Conservation (phyloP, 2,113 vertebrate species). For the Archilochus colubris region DNA sequence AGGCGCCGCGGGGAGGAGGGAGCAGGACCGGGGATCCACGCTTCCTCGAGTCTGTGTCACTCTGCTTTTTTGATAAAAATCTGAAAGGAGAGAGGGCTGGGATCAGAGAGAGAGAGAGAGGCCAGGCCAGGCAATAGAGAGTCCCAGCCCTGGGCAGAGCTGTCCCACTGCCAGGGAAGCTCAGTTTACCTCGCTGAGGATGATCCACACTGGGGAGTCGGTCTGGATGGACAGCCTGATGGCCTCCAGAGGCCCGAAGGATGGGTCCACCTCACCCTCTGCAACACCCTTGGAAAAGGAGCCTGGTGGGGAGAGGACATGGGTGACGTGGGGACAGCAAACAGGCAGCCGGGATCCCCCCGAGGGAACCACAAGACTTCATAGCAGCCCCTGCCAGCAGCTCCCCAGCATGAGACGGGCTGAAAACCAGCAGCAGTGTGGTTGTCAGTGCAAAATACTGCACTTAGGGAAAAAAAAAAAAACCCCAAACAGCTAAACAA, state of each 20-base stretch:
- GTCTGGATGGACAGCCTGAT: constrained; percentile 91
- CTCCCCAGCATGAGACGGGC: accelerated
- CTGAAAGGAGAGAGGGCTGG: constrained; percentile 65
- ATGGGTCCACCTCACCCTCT: constrained; percentile 91
- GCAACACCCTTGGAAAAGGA: constrained; percentile 90
- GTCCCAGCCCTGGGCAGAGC: background rate
- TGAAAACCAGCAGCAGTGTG: background rate
- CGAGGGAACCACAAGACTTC: accelerated
- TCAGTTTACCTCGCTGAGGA: constrained; percentile 89
- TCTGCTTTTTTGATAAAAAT: constrained; percentile 96
- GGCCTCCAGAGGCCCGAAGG: constrained; percentile 93
- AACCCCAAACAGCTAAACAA: background rate
- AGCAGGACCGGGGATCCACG: background rate
- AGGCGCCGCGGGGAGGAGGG: background rate
- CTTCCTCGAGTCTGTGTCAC: constrained; percentile 43
- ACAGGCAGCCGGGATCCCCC: background rate
- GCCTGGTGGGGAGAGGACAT: constrained; percentile 66
- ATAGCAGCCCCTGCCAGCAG: background rate
- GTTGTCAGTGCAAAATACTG: background rate
- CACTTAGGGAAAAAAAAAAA: background rate
- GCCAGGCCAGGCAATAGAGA: background rate
- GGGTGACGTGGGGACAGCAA: background rate
- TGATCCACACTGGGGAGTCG: constrained; percentile 97
- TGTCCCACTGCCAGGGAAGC: background rate
- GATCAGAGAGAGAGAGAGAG: background rate